A percentile compares a stretch with the other conserved stretches of the same genome.
phyloP scores from a whole-genome alignment of 2,888 invertebrate genomes.

The Campoplex capitator region DNA sequence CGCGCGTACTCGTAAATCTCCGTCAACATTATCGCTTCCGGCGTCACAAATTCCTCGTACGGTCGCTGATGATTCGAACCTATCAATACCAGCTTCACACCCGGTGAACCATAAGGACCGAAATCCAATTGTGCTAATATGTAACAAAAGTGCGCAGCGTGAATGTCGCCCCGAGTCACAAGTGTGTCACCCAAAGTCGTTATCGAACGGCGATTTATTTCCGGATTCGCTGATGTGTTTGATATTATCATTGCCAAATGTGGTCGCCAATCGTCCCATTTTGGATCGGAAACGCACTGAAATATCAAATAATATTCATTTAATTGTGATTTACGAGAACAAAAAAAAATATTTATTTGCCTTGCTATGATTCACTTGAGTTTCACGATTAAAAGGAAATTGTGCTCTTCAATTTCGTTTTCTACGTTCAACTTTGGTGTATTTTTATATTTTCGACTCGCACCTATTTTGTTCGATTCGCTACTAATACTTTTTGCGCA shows the following conservation, averaged over 20 bases:
- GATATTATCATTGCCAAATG: constrained; percentile 98
- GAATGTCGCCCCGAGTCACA: constrained; percentile 90
- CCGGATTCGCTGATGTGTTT: constrained; percentile 91
- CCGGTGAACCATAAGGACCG: constrained; percentile 85
- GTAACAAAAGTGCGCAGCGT: constrained; percentile 98
- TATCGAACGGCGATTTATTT: constrained; percentile 91
- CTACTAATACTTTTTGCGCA: no score
- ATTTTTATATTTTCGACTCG: no score
- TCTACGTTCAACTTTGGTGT: not conserved
- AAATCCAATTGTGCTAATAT: constrained; percentile 92
- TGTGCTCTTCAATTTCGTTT: not conserved
- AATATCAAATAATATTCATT: constrained; percentile 67
- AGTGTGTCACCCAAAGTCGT: constrained; percentile 92
- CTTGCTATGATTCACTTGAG: not conserved
- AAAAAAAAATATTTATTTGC: constrained; percentile 29
- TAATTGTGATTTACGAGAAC: not conserved
- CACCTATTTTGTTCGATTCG: no score
- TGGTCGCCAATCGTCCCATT: constrained; percentile 97
- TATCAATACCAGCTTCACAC: constrained; percentile 91
- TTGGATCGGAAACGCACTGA: constrained; percentile 89
- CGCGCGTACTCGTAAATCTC: constrained; percentile 98
- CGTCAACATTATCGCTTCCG: constrained; percentile 96
- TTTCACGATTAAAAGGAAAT: not conserved
- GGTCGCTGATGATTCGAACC: constrained; percentile 89
- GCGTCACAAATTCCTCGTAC: constrained; percentile 90